phyloP scores from a whole-genome alignment of 2,113 vertebrate species.

The Saimiri boliviensis region DNA sequence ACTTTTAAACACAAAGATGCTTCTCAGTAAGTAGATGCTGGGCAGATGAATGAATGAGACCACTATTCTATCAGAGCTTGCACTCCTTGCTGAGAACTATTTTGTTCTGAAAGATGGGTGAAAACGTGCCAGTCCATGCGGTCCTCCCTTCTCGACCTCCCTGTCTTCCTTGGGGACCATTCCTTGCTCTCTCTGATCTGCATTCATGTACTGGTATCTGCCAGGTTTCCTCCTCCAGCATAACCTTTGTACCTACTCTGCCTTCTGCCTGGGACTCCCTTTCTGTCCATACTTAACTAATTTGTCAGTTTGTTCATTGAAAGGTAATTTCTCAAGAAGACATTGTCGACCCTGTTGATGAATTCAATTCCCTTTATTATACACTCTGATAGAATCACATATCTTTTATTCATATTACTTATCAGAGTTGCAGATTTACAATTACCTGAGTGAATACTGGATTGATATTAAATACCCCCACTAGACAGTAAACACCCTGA shows the following conservation, averaged over 20 bases:
- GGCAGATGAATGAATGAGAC: not conserved
- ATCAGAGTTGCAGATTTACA: not conserved
- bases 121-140: fast-evolving
- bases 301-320: not conserved
- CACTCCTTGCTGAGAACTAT: not conserved
- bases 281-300: not conserved
- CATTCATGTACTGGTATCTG: fast-evolving
- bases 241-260: not conserved
- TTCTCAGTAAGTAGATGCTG: not conserved
- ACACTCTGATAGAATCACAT: too few relatives aligned
- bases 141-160: not conserved
- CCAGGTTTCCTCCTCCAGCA: not conserved
- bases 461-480: not conserved
- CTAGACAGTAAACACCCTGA: not conserved
- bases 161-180: fast-evolving
- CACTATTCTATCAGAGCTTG: fast-evolving
- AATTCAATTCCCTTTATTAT: not conserved
- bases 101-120: fast-evolving
- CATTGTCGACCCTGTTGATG: not conserved
- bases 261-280: not conserved
- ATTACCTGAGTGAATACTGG: too few relatives aligned
- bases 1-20: not conserved
- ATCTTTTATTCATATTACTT: not conserved
- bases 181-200: not conserved
- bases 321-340: not conserved